Evolutionary conservation across 2,888 invertebrate genomes (phyloP).

Genomic region (Leptopterna dolabrata): DNA sequence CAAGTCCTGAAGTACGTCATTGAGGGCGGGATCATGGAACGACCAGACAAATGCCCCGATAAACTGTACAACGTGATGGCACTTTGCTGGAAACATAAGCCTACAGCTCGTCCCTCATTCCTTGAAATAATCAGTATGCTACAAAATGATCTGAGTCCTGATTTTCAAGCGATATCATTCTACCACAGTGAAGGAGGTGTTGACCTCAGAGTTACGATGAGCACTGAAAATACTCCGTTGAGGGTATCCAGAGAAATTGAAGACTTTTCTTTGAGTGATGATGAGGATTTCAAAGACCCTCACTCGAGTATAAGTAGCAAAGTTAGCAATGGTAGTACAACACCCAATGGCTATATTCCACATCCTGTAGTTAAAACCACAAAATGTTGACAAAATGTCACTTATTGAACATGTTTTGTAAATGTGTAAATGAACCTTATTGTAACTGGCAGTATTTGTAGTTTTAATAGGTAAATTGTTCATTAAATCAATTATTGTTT

Average conservation of each 20-base stretch:
- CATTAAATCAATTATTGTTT: neutral
- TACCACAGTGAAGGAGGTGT: constrained; percentile 73
- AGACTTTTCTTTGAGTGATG: constrained; percentile 64
- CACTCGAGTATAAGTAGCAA: constrained; percentile 61
- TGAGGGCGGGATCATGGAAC: constrained; percentile 92
- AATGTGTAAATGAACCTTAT: neutral
- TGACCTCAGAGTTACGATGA: constrained; percentile 66
- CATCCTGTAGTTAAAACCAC: constrained; percentile 62
- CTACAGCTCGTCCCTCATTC: constrained; percentile 85
- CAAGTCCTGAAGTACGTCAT: constrained; percentile 91
- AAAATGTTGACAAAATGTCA: constrained; percentile 62
- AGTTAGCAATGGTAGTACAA: constrained; percentile 64
- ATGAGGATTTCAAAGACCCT: constrained; percentile 61
- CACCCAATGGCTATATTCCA: constrained; percentile 63
- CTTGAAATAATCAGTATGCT: constrained; percentile 82
- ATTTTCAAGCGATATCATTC: constrained; percentile 74
- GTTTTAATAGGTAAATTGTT: neutral
- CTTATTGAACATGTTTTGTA: neutral
- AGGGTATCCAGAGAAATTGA: constrained; percentile 64
- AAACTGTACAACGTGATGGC: constrained; percentile 91
- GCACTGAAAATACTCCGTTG: constrained; percentile 64
- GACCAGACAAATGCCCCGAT: constrained; percentile 95
- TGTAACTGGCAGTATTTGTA: constrained; percentile 3
- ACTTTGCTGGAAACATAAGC: constrained; percentile 90
- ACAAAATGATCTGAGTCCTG: constrained; percentile 72